phyloP scores from a whole-genome alignment of 2,113 vertebrate species.

The Phalacrocorax pelagicus region DNA sequence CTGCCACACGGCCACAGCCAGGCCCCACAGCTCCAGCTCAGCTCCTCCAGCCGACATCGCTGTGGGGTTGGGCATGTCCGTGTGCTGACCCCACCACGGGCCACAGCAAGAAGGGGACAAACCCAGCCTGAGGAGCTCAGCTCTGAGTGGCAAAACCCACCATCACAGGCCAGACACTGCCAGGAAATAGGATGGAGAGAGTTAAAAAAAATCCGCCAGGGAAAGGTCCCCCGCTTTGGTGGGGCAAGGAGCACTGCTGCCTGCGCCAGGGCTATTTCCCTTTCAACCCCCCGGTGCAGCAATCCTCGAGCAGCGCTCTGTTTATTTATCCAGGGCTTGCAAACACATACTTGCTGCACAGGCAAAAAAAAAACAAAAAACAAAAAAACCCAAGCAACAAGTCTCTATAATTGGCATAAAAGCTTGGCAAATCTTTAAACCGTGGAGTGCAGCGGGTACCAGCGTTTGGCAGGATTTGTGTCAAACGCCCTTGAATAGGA shows the following conservation, averaged over 20 bases:
- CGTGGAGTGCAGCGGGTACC: neutral
- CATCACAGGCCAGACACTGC: neutral
- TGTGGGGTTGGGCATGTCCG: rapidly evolving
- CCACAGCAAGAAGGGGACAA: neutral
- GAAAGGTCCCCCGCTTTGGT: neutral
- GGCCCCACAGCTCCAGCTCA: neutral
- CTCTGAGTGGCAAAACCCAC: neutral
- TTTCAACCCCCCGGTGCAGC: neutral
- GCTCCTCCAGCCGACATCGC: neutral
- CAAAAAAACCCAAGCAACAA: neutral
- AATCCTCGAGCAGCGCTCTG: neutral
- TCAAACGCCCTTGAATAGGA: neutral
- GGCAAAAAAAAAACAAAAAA: neutral
- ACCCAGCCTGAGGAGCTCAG: neutral
- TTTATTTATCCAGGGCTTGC: neutral
- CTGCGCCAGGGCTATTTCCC: neutral
- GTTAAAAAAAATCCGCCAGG: rapidly evolving
- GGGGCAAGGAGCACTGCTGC: neutral
- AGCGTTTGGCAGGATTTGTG: neutral
- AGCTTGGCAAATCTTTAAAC: constrained; percentile 45
- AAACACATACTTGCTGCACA: neutral
- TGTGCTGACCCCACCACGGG: rapidly evolving
- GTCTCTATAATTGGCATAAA: constrained; percentile 42
- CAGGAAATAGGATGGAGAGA: neutral
- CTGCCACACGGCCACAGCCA: neutral